Evolutionary conservation across 2,888 invertebrate species (phyloP), one percentile per base, ranked within the genome.

Genomic region (Pharmacophagus antenor): DNA sequence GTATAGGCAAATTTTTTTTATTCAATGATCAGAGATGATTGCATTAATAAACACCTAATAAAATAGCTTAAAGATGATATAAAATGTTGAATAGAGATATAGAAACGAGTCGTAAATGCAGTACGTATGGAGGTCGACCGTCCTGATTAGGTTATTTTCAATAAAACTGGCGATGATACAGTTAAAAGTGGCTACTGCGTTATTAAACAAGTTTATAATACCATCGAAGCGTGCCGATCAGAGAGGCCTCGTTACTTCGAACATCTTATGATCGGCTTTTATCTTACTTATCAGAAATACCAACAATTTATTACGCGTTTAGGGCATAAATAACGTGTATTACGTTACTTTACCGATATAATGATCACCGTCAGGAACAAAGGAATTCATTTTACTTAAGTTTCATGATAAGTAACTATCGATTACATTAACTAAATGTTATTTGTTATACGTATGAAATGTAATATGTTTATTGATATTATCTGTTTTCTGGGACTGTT

Each of bases 181-280:
- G 67, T 64, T 66, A 66, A 69, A 65, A 69, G 67, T 64, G 62
- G 68, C 70, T 71, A 69, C 67, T 61, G 65, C 67, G 67, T 70
- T 69, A 71, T 70, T 72, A 72, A 73, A 76, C 77, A 65, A 72
- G 74, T 74, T 72, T 70, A 67, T 64, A 63, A 62, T 64, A 63
- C 54, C 62, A 63, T 52, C 65, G 62, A 64, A 62, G 50, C 63
- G 70, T 68, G 69, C 71, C 63, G 65, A 68, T 65, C 60, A 58
- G 65, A 55, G 65, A 62, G 66, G 64, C 67, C 65, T 77, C 79
- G 71, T 79, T 82, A 79, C 75, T 70, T 80, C 70, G 71, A 74
- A 76, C 76, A 81, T 74, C 70, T 82, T 82, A 83, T 70, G 77
- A 71, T 73, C 79, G 79, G 79, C 78, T 82, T 80, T 80, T 84